phyloP scores from a whole-genome alignment of 2,888 invertebrate genomes.

The Aleiodes leptofemur region DNA sequence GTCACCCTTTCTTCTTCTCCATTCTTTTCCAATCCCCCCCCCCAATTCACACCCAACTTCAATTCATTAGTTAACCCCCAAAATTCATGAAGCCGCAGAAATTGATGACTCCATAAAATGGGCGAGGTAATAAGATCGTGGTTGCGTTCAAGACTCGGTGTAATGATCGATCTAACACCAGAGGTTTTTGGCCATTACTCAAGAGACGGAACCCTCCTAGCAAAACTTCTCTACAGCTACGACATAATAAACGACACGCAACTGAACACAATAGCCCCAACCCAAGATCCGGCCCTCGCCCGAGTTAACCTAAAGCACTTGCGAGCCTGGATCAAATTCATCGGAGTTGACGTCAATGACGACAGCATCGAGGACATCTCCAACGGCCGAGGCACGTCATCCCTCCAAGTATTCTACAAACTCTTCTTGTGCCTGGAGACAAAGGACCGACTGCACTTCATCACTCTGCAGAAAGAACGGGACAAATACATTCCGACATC shows the following conservation, averaged over 20 bases:
- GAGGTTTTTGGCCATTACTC: conserved; percentile 78
- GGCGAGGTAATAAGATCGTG: conserved; percentile 80
- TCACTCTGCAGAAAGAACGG: conserved; percentile 75
- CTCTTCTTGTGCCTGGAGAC: conserved; percentile 80
- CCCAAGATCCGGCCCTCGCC: conserved; percentile 73
- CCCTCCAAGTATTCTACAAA: conserved; percentile 80
- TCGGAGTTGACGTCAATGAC: conserved; percentile 76
- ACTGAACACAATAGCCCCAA: conserved; percentile 75
- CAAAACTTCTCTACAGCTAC: conserved; percentile 78
- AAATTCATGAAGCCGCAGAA: neutral
- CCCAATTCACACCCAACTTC: conserved; percentile 39
- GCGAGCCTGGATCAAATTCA: conserved; percentile 76
- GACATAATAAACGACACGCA: conserved; percentile 79
- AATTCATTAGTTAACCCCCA: neutral
- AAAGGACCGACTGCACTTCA: conserved; percentile 78
- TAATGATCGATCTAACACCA: conserved; percentile 77
- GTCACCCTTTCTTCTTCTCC: too few species aligned
- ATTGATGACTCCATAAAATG: conserved; percentile 72
- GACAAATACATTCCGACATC: conserved; percentile 62
- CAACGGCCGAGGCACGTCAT: conserved; percentile 74
- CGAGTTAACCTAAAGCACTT: conserved; percentile 78
- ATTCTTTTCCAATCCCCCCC: too few species aligned
- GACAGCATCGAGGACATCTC: conserved; percentile 76
- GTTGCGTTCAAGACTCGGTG: conserved; percentile 78
- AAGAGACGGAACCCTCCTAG: conserved; percentile 79